phyloP scores from a whole-genome alignment of 2,797 vertebrate genomes.

The Thamnophis elegans region DNA sequence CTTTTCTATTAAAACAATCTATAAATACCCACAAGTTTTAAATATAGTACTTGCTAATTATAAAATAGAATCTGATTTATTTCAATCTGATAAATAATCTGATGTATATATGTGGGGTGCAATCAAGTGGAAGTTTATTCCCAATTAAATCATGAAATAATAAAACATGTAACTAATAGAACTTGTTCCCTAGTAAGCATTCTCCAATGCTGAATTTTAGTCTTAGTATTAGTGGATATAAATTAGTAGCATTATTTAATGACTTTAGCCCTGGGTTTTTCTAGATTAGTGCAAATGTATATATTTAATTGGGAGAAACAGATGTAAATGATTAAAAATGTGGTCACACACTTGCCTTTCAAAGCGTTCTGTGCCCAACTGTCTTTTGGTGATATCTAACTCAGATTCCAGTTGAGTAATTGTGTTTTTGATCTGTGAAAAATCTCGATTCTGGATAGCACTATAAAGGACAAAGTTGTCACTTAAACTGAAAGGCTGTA shows the following conservation, averaged over 20 bases:
- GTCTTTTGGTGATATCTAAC: slow-evolving; percentile 75
- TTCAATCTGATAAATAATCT: neutral
- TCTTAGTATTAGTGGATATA: neutral
- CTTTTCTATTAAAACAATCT: neutral
- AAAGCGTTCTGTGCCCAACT: slow-evolving; percentile 75
- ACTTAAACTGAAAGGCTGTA: slow-evolving; percentile 33
- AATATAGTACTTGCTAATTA: neutral
- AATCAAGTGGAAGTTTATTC: neutral
- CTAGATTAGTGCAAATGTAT: neutral
- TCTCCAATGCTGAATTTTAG: neutral
- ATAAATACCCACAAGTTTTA: neutral
- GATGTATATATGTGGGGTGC: neutral
- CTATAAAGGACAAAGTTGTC: slow-evolving; percentile 51
- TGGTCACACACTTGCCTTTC: slow-evolving; percentile 71
- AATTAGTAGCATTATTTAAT: neutral
- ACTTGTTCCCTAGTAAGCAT: neutral
- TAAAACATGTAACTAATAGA: neutral
- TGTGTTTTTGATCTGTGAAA: slow-evolving; percentile 74
- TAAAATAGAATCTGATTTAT: neutral
- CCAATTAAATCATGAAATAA: neutral
- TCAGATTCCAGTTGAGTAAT: slow-evolving; percentile 73
- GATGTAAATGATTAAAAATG: slow-evolving; percentile 14
- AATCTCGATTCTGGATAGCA: slow-evolving; percentile 68
- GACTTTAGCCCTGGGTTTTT: neutral
- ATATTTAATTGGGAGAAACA: slow-evolving; percentile 31